Base-by-base conservation (phyloP, 2,113 vertebrate species). In the Grallaria varia region DNA sequence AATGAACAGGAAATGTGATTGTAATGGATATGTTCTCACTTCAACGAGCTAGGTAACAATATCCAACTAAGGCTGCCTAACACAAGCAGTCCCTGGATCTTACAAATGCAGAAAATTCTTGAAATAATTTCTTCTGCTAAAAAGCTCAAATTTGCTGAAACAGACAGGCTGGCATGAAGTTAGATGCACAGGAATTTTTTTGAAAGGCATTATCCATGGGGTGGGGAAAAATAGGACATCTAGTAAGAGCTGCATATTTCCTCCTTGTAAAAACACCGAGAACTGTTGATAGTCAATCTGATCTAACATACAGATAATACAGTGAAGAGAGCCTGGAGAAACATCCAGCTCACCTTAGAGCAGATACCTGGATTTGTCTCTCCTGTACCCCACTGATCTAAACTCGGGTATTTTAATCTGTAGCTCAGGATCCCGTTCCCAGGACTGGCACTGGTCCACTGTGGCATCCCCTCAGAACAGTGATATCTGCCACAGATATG, bases 1-100 rank as follows among this genome's bases (percentile, higher is more conserved):
- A 95, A 91, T 81, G 76, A 95, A 85, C 44, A 85, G 63, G 62
- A 94, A 93, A 96, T 96, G 27, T 52, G 74, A 89, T 75, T 81
- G 23, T 62, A 95, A 96, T 94, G 78, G 87, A 73, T 90, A 84
- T 92, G 80, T 67, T 89, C 67, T 87, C 2, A 3, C 91, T 94
- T 50, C 85, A 77, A 5, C 62, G 85, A 94, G 3, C 63, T 62
- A 95, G 27, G 79, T 89, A 95, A 89, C 67, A 72, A 66, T 83
- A 81, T 66, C 11, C 9, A 55, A 69, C 47, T 76, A 69, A 93
- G 44, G 83, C 63, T 89, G 44, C 71, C 17, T 88, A 76, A 83
- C 69, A 33, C 28, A 71, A 82, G 71, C 24, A 60, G 59, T 72
- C n/a, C 28, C 40, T 63, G 55, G 66, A 78, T 90, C 56, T 85